Evolutionary conservation across 2,797 vertebrate genomes (phyloP), one percentile per base, ranked within the genome.

Genomic region (Tangara arthus): DNA sequence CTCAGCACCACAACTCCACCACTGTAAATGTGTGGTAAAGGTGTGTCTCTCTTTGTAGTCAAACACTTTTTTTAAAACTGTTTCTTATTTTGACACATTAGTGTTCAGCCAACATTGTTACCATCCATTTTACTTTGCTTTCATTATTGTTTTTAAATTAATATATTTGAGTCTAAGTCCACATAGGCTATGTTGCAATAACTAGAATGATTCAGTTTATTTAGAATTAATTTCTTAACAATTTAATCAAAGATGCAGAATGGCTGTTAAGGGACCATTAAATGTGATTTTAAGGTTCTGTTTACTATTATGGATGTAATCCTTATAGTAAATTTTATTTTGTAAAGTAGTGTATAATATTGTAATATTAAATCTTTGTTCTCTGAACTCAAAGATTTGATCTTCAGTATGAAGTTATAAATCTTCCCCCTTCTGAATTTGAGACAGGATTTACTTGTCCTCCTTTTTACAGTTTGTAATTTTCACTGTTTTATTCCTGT

Each of bases 271-370:
- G 97, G 98, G 98, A 98, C 98, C 97, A 98, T 96, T 97, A 97
- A 97, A 98, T 98, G 98, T 98, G 97, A 97, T 97, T 97, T 97
- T 89, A 97, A 96, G 93, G 87, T 97, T 98, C 95, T 97, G 91
- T 97, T 97, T 97, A 96, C 95, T 97, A 97, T 96, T 95, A 95
- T 32, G 95, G 96, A 97, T 97, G 95, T 97, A 97, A 97, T 97
- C 96, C 96, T 98, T 96, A 95, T 50, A 96, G 97, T 97, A 96
- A 97, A 94, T 97, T 98, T 97, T 97, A 97, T 98, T 98, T 98
- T 98, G 98, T 98, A 98, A 98, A 98, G 98, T 98, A 98, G 97
- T 98, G 98, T 98, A 98, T 97, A 96, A 98, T 98, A 98, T 94
- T 98, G 97, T 98, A 98, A 98, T 97, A 98, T 98, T 97, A 98